Evolutionary conservation across 2,888 invertebrate genomes (phyloP), one percentile per base, ranked within the genome.

Genomic region (Acleris holmiana): DNA sequence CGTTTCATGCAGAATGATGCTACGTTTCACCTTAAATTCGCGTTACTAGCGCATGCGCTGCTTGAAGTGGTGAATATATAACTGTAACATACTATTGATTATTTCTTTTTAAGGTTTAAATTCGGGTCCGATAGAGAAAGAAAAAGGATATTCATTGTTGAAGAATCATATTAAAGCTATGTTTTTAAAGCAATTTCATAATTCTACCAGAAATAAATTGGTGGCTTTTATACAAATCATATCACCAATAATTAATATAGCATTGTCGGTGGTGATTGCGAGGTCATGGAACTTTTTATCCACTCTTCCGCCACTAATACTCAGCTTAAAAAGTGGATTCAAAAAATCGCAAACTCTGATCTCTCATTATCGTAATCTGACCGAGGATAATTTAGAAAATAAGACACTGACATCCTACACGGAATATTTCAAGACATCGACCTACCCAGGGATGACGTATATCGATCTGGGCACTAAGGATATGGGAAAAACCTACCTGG

Each of bases 271-370:
- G 35, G 64, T 86, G 10, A 89, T 92, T 69, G 77, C 91, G 1
- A 80, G 91, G 61, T 90, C 91, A 13, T 92, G 92, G 92, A 86
- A 86, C 68, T 92, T 92, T 63, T 77, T 92, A 54, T 82, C 85
- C 0, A 93, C 94, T 70, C 84, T 96, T n/a, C 95, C 95, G 0
- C 87, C 95, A 0, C 81, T 95, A 67, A 80, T 82, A 0, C 86
- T 96, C 21, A 90, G 89, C 23, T 81, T 95, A 25, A 77, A 85
- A 63, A 85, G 93, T 62, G 89, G 89, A 0, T 92, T 89, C 68
- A 72, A 69, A 44, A 68, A 69, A 1, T 91, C 92, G 0, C 77
- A 90, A 69, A 89, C 89, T 2, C 69, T 92, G 2, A 29, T 92
- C 49, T 85, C 91, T 4, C 74, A 83, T 68, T 70, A 61, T 18